phyloP scores from a whole-genome alignment of 2,113 vertebrate species.

The Gallinago jamesoni region DNA sequence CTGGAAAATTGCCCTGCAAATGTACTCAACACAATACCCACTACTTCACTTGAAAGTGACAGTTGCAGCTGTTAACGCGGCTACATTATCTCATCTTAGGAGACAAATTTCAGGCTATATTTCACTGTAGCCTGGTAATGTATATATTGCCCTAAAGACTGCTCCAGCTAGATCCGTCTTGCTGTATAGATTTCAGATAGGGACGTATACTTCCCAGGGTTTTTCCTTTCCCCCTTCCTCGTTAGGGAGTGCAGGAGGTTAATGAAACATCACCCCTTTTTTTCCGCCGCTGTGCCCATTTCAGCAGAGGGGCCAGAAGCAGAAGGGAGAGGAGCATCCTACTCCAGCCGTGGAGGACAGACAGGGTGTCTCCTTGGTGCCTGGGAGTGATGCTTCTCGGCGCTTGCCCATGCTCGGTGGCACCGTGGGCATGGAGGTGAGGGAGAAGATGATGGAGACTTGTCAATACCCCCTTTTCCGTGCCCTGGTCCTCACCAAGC shows the following conservation, averaged over 20 bases:
- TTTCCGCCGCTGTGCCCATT: accelerated
- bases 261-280: background rate
- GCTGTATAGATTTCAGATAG: constrained; percentile 66
- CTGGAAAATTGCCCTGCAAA: constrained; percentile 75
- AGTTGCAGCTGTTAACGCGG: constrained; percentile 70
- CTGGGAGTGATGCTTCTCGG: background rate
- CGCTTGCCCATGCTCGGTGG: accelerated
- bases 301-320: background rate
- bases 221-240: constrained; percentile 12
- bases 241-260: background rate
- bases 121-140: constrained; percentile 66
- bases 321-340: background rate
- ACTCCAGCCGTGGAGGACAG: accelerated
- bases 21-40: constrained; percentile 73
- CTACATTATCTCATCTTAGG: constrained; percentile 73
- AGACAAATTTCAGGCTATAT: constrained; percentile 72
- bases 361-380: accelerated
- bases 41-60: constrained; percentile 72
- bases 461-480: background rate
- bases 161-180: constrained; percentile 57
- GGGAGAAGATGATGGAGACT: background rate
- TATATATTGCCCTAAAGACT: constrained; percentile 62
- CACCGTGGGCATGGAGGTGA: accelerated
- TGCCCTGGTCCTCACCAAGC: too few species aligned
- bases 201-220: constrained; percentile 15